phyloP scores from a whole-genome alignment of 2,113 vertebrate genomes.

The Anoplopoma fimbria region DNA sequence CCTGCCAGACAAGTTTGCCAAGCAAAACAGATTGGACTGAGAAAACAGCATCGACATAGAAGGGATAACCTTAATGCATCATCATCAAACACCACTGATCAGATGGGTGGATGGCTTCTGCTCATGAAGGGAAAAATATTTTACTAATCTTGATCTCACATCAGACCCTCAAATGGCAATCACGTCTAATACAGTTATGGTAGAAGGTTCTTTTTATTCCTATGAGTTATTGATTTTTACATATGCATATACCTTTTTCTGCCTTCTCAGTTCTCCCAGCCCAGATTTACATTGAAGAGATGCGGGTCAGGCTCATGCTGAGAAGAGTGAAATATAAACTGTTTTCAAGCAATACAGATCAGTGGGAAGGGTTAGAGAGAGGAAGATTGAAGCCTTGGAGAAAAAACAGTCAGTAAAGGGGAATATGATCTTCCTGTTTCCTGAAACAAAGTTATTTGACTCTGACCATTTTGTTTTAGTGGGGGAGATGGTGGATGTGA shows the following conservation, averaged over 20 bases:
- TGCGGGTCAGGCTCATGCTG: background rate
- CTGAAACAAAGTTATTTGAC: conserved; percentile 46
- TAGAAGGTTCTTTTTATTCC: background rate
- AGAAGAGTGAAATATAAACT: conserved; percentile 25
- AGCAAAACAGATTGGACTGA: conserved; percentile 50
- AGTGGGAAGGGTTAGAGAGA: background rate
- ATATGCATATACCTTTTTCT: background rate
- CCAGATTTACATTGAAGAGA: background rate
- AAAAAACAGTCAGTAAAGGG: background rate
- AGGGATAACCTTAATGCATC: conserved; percentile 29
- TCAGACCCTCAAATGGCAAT: background rate
- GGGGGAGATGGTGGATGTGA: background rate
- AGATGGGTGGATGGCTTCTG: background rate
- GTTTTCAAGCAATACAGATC: conserved; percentile 12
- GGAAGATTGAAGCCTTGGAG: background rate
- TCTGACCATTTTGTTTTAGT: background rate
- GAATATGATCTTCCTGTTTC: conserved; percentile 33
- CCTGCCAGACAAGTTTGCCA: conserved; percentile 53
- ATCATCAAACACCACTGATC: conserved; percentile 8
- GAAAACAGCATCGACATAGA: conserved; percentile 38
- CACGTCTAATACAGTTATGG: background rate
- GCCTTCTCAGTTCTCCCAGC: background rate
- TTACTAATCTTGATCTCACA: background rate
- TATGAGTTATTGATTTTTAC: background rate
- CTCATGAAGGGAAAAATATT: background rate